Base-by-base conservation (phyloP, 2,797 vertebrate species). In the Onychomys arenicola region DNA sequence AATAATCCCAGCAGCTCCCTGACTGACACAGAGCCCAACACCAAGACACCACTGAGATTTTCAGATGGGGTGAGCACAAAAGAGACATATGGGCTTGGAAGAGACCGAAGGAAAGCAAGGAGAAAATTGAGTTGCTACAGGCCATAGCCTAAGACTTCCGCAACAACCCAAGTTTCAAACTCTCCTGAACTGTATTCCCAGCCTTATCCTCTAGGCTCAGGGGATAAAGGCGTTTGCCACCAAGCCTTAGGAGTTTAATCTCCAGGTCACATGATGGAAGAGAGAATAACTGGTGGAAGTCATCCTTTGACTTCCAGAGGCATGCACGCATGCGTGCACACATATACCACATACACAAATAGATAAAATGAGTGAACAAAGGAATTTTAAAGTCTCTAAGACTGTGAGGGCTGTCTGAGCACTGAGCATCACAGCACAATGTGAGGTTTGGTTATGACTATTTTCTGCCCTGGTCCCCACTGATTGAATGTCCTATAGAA, bases 381-480 rank as follows among this genome's bases (percentile, higher is more conserved):
- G 1, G 14, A 32, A 14, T 59, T 81, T 25, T 61, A 65, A 49
- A 52, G 59, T 46, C 40, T 32, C 59, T 32, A 34, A 69, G 46
- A 69, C 21, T 9, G 11, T 23, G 12, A 0, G 71, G 0, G 2
- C 34, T n/a, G 14, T n/a, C 46, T 55, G 13, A 14, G n/a, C 32
- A 1, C 3, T 10, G 0, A 78, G 34, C 49, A 4, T 6, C 23
- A 57, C 34, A 87, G 83, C 21, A 23, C 5, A n/a, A 6, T 8
- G 2, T 73, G 67, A 40, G 34, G 9, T 25, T 9, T 23, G 23
- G 40, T 2, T 63, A 85, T 37, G 4, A 89, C 96, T 86, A 13
- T 81, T 94, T 96, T 59, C 61, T 92, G 55, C 55, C 73, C 90
- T 61, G 25, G 69, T 82, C 83, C 86, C 87, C 65, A 34, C 84